Evolutionary conservation across 2,888 invertebrate species (phyloP).

Genomic region (Drosophila flavopinicola): DNA sequence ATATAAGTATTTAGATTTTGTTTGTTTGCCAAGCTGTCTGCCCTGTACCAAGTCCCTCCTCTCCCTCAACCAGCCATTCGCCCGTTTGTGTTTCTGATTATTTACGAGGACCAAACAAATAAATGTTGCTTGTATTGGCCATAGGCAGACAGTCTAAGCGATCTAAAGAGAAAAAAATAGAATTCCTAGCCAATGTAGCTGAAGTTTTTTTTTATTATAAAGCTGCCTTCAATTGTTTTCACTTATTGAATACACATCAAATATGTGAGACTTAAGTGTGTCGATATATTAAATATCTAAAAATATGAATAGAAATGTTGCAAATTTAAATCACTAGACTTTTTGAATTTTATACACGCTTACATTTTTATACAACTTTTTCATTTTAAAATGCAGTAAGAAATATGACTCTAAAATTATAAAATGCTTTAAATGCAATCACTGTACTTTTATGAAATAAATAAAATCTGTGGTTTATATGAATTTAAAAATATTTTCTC

Average conservation of each 20-base stretch:
- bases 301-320: neutral
- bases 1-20: conserved; percentile 36
- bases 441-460: no score
- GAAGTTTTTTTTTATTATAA: conserved; percentile 44
- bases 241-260: conserved; percentile 11
- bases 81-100: conserved; percentile 49
- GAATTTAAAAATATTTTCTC: no score
- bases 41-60: conserved; percentile 1
- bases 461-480: no score
- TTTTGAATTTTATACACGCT: neutral
- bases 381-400: no score
- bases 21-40: conserved; percentile 69
- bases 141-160: conserved; percentile 41
- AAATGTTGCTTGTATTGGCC: conserved; percentile 44
- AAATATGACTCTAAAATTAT: no score
- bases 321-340: neutral
- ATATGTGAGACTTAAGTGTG: neutral
- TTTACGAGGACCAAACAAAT: conserved; percentile 71
- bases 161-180: conserved; percentile 10
- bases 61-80: neutral
- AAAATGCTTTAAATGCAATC: no score
- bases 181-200: conserved; percentile 28
- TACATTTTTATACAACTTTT: neutral
- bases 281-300: neutral
- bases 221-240: conserved; percentile 49